Percentiles rank a stretch among this genome's conserved stretches.
Conservation (phyloP, 2,797 vertebrate genomes). For the Bradypodion ventrale region DNA sequence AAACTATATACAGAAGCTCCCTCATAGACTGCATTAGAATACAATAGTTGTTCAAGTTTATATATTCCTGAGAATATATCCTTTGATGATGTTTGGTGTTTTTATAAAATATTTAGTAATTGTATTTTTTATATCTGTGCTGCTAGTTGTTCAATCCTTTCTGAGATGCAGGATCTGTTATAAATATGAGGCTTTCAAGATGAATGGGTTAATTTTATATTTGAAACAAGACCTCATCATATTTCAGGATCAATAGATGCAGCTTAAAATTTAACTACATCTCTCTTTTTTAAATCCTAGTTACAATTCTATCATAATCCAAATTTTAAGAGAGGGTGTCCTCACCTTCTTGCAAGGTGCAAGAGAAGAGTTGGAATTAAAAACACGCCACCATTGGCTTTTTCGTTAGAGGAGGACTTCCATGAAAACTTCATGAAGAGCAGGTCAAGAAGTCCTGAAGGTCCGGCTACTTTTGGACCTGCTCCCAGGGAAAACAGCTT, state of each 20-base stretch:
- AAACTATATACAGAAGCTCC: no score
- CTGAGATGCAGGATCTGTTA: not conserved
- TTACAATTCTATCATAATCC: constrained; percentile 55
- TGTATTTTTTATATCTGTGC: not conserved
- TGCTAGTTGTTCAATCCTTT: not conserved
- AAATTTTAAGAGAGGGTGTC: constrained; percentile 54
- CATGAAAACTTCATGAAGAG: accelerated
- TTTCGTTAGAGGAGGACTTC: not conserved
- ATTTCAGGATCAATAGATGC: not conserved
- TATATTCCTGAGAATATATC: not conserved
- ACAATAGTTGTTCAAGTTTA: not conserved
- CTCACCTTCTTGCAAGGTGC: constrained; percentile 48
- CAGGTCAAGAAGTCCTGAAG: not conserved
- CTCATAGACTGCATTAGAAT: no score
- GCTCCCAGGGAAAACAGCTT: accelerated
- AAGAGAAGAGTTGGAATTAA: constrained; percentile 53
- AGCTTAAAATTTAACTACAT: not conserved
- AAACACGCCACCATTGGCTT: not conserved
- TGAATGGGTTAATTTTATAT: not conserved
- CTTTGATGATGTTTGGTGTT: not conserved
- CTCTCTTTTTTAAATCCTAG: constrained; percentile 33
- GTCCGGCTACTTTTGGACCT: not conserved
- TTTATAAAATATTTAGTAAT: not conserved
- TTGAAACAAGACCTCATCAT: not conserved
- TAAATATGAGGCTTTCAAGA: not conserved